Conservation (phyloP, 2,888 invertebrate species). For the Dilophus febrilis region DNA sequence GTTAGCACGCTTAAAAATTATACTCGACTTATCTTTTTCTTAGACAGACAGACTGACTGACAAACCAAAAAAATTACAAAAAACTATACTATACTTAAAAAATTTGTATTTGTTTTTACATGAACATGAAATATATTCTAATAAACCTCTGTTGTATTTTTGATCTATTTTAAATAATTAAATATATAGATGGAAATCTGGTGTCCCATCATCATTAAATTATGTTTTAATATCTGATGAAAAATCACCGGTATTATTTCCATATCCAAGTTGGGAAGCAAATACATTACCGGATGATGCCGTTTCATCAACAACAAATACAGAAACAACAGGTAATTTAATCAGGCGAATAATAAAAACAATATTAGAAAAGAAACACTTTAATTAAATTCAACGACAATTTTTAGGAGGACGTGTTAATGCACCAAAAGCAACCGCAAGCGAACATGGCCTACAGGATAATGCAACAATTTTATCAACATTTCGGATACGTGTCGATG, state of each 20-base stretch:
- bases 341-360: background rate
- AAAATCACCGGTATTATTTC: slow-evolving; percentile 53
- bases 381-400: background rate
- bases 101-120: too few species aligned
- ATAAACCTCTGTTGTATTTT: background rate
- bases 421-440: slow-evolving; percentile 26
- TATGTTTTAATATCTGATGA: slow-evolving; percentile 38
- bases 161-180: background rate
- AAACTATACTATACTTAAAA: too few species aligned
- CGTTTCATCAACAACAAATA: too few species aligned
- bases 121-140: too few species aligned
- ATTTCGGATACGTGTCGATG: slow-evolving; percentile 54
- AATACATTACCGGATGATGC: slow-evolving; percentile 55
- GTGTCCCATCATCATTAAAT: slow-evolving; percentile 52
- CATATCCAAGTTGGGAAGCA: slow-evolving; percentile 62
- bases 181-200: slow-evolving; percentile 40
- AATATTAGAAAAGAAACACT: too few species aligned
- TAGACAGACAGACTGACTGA: too few species aligned
- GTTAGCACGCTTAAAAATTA: too few species aligned
- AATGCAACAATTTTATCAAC: slow-evolving; percentile 51
- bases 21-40: too few species aligned
- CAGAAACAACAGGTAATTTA: slow-evolving; percentile 15
- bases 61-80: too few species aligned
- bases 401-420: slow-evolving; percentile 21
- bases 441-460: slow-evolving; percentile 31